phyloP scores from a whole-genome alignment of 2,797 vertebrate species.

The Hemitrygon akajei region DNA sequence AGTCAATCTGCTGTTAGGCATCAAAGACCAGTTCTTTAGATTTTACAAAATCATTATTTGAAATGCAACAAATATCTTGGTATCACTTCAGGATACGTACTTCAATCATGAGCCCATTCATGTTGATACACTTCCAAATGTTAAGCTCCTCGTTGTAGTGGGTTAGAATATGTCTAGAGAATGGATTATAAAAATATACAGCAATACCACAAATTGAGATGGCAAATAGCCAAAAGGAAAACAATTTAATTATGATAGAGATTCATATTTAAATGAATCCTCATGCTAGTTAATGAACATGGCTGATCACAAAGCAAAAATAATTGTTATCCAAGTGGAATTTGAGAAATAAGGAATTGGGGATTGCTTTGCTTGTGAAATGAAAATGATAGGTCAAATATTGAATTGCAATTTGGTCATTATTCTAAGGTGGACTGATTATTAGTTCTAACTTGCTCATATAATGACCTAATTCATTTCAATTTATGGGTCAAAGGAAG shows the following conservation, averaged over 20 bases:
- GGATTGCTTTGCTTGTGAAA: neutral
- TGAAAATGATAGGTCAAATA: neutral
- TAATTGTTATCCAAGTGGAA: slow-evolving; percentile 9
- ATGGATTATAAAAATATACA: neutral
- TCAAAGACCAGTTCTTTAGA: neutral
- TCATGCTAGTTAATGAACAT: neutral
- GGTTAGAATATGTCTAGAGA: neutral
- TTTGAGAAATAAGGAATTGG: neutral
- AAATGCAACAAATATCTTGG: neutral
- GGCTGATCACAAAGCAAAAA: neutral
- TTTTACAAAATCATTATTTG: neutral
- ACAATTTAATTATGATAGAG: neutral
- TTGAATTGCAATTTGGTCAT: neutral
- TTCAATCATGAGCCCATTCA: neutral
- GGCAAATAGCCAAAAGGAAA: neutral
- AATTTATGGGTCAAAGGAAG: neutral
- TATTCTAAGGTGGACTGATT: neutral
- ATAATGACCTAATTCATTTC: neutral
- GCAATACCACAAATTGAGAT: neutral
- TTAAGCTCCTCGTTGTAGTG: neutral
- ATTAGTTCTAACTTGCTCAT: neutral
- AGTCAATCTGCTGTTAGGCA: neutral
- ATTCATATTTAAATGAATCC: slow-evolving; percentile 27
- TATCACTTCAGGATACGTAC: neutral
- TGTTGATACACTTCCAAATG: neutral